Conservation (phyloP, 1,140 invertebrate species). For the Rhizoglyphus robini region DNA sequence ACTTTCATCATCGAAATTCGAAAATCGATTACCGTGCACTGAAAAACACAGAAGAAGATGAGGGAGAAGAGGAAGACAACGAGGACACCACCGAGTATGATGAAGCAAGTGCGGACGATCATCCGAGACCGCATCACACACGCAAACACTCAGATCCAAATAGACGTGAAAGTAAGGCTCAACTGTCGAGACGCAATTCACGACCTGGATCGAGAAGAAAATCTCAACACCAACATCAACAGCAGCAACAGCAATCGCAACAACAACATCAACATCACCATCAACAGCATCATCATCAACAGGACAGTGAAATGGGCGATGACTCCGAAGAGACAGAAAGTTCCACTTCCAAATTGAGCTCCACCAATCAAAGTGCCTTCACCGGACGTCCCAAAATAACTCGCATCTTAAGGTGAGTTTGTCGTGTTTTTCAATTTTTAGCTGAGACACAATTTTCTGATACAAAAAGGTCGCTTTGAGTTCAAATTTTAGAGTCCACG, state of each 20-base stretch:
- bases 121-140: background rate
- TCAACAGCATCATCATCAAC: background rate
- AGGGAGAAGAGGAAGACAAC: background rate
- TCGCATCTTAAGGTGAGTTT: conserved; percentile 24
- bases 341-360: background rate
- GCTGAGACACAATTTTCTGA: background rate
- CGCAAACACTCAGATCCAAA: too few relatives aligned
- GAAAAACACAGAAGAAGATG: background rate
- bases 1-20: background rate
- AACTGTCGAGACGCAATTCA: background rate
- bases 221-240: background rate
- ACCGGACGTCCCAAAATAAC: conserved; percentile 25
- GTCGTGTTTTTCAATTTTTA: too few relatives aligned
- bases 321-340: conserved; percentile 6
- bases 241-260: background rate
- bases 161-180: background rate
- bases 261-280: background rate
- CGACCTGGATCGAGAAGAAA: background rate
- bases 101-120: background rate
- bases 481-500: too few relatives aligned
- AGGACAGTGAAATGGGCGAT: background rate
- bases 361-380: conserved; percentile 12
- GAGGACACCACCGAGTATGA: conserved; percentile 1
- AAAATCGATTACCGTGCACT: conserved; percentile 11
- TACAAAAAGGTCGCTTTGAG: background rate